These are phyloP conservation scores for Pteromalus puparum DNA, from an alignment of 1,140 invertebrate species.

Conservation along the genomic window DNA sequence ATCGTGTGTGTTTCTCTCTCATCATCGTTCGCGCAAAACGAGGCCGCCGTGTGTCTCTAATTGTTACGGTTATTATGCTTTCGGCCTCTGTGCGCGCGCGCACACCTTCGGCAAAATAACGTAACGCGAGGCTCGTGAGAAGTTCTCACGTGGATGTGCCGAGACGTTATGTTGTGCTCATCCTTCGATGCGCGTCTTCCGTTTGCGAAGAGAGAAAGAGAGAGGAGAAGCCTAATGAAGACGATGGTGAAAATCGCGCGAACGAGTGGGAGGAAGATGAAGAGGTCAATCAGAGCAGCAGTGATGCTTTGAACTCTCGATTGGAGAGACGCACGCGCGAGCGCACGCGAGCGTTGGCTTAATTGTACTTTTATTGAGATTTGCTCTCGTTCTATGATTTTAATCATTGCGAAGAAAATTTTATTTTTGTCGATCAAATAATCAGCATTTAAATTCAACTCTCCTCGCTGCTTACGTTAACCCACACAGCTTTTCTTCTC, in stretches of 20 bases:
- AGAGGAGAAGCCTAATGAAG: conserved; percentile 7
- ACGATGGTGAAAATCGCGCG: neutral
- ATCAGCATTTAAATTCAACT: too few species aligned
- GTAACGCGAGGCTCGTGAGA: conserved; percentile 43
- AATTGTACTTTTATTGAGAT: neutral
- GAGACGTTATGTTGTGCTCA: neutral
- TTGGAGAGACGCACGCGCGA: neutral
- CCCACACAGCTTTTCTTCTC: neutral
- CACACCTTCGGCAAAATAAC: conserved; percentile 2
- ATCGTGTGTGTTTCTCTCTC: neutral
- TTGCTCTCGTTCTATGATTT: neutral
- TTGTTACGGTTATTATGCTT: conserved; percentile 42
- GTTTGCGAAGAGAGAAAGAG: neutral
- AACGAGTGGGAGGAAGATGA: conserved; percentile 2
- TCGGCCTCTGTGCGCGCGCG: conserved; percentile 9
- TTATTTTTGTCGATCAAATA: neutral
- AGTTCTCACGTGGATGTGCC: conserved; percentile 30
- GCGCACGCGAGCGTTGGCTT: neutral
- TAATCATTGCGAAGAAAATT: neutral
- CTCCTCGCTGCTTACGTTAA: too few species aligned
- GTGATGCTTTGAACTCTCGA: neutral
- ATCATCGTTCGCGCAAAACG: neutral
- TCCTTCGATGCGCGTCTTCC: neutral
- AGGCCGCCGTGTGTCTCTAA: conserved; percentile 21
- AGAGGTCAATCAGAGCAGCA: conserved; percentile 7